A percentile compares a stretch with the other conserved stretches of the same genome.
These are phyloP conservation scores for Aepyceros melampus DNA, from an alignment of 2,113 vertebrate species.

Conservation along the genomic window DNA sequence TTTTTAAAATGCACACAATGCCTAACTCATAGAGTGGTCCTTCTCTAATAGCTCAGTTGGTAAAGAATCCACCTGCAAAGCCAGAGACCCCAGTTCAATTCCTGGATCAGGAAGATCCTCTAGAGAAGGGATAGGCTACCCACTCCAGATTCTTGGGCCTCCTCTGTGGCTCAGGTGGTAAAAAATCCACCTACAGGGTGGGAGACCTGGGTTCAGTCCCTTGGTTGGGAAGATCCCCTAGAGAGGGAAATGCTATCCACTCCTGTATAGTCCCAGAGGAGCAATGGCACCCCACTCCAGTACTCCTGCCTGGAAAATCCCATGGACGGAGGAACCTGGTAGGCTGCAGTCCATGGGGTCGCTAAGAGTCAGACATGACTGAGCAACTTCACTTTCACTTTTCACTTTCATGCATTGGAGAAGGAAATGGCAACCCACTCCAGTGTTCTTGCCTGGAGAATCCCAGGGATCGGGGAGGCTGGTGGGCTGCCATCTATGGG, in stretches of 20 bases:
- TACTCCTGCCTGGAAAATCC: no score
- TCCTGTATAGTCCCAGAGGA: not conserved
- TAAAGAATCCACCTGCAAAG: not conserved
- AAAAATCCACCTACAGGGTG: accelerated
- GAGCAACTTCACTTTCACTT: no score
- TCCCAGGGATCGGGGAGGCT: no score
- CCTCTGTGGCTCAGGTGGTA: not conserved
- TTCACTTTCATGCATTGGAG: no score
- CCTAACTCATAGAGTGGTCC: not conserved
- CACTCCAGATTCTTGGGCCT: not conserved
- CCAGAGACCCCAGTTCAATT: not conserved
- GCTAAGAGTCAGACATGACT: no score
- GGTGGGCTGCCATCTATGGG: no score
- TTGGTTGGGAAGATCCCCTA: not conserved
- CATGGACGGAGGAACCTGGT: no score
- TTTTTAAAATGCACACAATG: not conserved
- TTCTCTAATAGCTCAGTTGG: not conserved
- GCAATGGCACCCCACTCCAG: no score
- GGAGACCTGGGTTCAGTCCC: not conserved
- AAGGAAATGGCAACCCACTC: no score
- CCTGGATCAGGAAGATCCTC: not conserved
- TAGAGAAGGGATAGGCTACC: not conserved
- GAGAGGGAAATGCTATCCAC: not conserved
- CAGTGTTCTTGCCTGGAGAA: no score
- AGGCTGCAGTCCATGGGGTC: no score